Evolutionary conservation across 2,797 vertebrate genomes (phyloP).

Genomic region (Scyliorhinus canicula): DNA sequence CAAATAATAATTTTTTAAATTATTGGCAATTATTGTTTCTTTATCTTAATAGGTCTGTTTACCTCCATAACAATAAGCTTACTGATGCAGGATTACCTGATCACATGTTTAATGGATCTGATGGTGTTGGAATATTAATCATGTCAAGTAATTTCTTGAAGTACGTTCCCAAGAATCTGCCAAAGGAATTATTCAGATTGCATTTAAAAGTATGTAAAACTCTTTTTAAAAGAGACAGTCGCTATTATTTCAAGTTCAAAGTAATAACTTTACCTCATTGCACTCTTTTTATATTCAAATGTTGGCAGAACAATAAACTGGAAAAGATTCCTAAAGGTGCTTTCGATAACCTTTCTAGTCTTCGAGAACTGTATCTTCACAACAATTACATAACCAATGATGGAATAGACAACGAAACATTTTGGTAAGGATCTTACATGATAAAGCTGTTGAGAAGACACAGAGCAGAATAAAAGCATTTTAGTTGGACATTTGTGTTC

Average conservation of each 20-base stretch:
- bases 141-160: conserved; percentile 95
- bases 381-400: conserved; percentile 86
- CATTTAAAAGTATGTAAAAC: conserved; percentile 75
- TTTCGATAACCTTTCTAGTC: conserved; percentile 71
- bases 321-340: conserved; percentile 85
- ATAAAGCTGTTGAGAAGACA: neutral
- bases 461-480: neutral
- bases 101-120: conserved; percentile 82
- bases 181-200: conserved; percentile 75
- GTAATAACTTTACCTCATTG: neutral
- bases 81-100: conserved; percentile 81
- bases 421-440: conserved; percentile 67
- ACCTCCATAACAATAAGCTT: conserved; percentile 96
- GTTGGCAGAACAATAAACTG: conserved; percentile 79
- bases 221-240: neutral
- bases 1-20: no score
- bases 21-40: conserved; percentile 19
- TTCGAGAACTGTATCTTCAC: conserved; percentile 88
- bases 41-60: conserved; percentile 74
- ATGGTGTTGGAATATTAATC: conserved; percentile 83
- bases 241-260: neutral
- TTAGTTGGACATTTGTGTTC: neutral
- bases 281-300: conserved; percentile 39
- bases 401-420: conserved; percentile 86
- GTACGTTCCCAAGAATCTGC: conserved; percentile 79